Base-by-base conservation (phyloP, 2,888 invertebrate genomes). In the Zygaena filipendulae region DNA sequence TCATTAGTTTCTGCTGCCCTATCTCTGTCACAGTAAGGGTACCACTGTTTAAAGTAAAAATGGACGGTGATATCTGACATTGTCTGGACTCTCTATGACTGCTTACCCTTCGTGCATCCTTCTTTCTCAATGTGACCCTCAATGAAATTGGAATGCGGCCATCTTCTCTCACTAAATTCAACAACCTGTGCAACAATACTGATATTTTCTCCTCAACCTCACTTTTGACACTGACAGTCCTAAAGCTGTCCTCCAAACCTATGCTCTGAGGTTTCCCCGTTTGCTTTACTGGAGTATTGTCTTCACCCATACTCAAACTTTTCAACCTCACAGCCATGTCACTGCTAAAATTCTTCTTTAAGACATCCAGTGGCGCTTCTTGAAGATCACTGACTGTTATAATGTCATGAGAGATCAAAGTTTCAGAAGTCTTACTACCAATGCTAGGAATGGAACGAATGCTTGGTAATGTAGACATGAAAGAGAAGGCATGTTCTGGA, bases 181-280 rank as follows among this genome's bases (percentile, higher is more conserved):
- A 75, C 31, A 92, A 63, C 46, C 92, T 82, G 49, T 85, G 83
- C 23, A 91, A 63, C 13, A 92, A 61, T 40, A 86, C 83, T 35
- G 82, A 74, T 42, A 91, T 84, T 45, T 88, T 88, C 14, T 87
- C 87, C 50, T 87, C 87, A 3, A 91, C 88, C 52, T 91, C 91
- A 32, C 83, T 85, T 44, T 87, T 85, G 3, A 87, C 82, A 42
- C 87, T 87, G 27, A 91, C 86, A 32, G 85, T 84, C 47, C 84
- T 86, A 58, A 90, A 91, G 32, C 90, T 86, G 57, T 92, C 91
- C 54, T 92, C 92, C 35, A 92, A 64, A 11, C 91, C 89, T 48
- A 92, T 90, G 36, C 87, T 88, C 57, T 88, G 89, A 8, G 91
- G 91, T 52, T 85, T 87, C 3, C 90, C 91, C 20, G 86, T 86